A percentile compares a stretch with the other conserved stretches of the same genome.
phyloP scores from a whole-genome alignment of 2,797 vertebrate genomes.

The Moxostoma hubbsi region DNA sequence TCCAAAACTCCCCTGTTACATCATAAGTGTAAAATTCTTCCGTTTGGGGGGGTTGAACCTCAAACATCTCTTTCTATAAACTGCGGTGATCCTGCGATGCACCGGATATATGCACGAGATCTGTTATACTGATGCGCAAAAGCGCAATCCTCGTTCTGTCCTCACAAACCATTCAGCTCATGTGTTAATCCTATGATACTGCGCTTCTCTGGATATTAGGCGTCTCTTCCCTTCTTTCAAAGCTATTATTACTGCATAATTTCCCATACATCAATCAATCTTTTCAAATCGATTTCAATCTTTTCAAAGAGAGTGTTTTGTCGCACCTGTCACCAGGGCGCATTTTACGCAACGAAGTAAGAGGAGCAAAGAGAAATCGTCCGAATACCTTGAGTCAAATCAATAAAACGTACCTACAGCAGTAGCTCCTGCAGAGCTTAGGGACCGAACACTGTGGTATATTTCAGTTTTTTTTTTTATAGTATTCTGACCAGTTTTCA shows the following conservation, averaged over 20 bases:
- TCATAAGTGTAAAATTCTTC: slow-evolving; percentile 68
- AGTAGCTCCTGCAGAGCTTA: too few species aligned
- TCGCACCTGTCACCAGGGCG: not conserved
- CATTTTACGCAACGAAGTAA: not conserved
- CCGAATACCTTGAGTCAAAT: too few species aligned
- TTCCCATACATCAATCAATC: too few species aligned
- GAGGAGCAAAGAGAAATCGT: too few species aligned
- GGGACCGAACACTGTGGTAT: too few species aligned
- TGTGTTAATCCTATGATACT: too few species aligned
- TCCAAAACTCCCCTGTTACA: slow-evolving; percentile 75
- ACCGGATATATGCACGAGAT: slow-evolving; percentile 2
- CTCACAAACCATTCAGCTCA: not conserved
- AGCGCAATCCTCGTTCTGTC: not conserved
- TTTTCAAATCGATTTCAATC: not conserved
- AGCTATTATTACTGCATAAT: not conserved
- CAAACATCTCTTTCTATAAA: slow-evolving; percentile 16
- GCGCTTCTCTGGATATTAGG: too few species aligned
- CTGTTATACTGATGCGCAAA: not conserved
- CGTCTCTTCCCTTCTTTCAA: not conserved
- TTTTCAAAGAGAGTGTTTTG: not conserved
- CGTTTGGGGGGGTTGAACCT: slow-evolving; percentile 38
- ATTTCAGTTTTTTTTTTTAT: too few species aligned
- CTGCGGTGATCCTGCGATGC: not conserved
- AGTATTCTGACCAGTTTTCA: too few species aligned
- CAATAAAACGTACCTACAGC: too few species aligned